Evolutionary conservation across 1,140 invertebrate species (phyloP).

Genomic region (Drosophila navojoa): DNA sequence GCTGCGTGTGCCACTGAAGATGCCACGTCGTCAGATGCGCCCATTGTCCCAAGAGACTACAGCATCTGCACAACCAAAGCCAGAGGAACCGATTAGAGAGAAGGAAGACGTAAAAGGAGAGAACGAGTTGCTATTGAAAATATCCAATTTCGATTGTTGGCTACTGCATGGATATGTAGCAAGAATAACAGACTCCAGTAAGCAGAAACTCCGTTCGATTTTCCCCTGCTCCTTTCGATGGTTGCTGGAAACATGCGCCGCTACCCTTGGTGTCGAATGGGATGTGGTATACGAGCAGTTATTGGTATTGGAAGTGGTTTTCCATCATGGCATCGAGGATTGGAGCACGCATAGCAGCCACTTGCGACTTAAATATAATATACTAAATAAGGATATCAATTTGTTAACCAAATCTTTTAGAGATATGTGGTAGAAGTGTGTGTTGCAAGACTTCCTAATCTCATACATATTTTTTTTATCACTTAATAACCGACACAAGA

Average conservation of each 20-base stretch:
- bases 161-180: constrained; percentile 54
- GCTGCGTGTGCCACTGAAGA: constrained; percentile 38
- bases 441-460: constrained; percentile 11
- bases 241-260: constrained; percentile 85
- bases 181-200: constrained; percentile 28
- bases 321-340: constrained; percentile 66
- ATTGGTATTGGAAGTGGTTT: constrained; percentile 72
- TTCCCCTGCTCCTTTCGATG: constrained; percentile 85
- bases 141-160: constrained; percentile 83
- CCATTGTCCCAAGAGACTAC: background rate
- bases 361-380: constrained; percentile 52
- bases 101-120: background rate
- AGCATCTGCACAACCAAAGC: background rate
- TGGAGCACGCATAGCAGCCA: constrained; percentile 47
- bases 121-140: constrained; percentile 33
- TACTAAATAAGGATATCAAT: constrained; percentile 59
- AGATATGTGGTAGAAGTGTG: constrained; percentile 59
- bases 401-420: constrained; percentile 45
- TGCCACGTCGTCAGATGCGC: constrained; percentile 48
- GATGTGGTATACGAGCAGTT: constrained; percentile 85
- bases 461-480: constrained; percentile 11
- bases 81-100: background rate
- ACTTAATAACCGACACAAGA: constrained; percentile 18
- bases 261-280: constrained; percentile 82
- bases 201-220: constrained; percentile 74